Conservation (phyloP, 2,113 vertebrate genomes). For the Columba janthina region DNA sequence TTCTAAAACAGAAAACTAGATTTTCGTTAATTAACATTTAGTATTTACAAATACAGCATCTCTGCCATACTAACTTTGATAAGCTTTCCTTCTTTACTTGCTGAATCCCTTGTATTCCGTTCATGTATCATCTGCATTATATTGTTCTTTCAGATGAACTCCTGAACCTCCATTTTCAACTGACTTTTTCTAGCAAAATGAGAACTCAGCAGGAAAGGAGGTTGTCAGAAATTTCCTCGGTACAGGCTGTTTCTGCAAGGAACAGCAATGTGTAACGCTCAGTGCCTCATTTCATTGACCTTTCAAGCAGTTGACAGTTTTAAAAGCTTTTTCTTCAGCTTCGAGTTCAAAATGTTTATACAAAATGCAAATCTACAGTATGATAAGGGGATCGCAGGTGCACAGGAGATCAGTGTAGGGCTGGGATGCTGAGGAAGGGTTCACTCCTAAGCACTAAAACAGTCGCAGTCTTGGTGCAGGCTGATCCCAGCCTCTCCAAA, state of each 20-base stretch:
- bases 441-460: not conserved
- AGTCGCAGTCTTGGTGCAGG: not conserved
- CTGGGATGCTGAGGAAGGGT: not conserved
- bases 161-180: not conserved
- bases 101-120: not conserved
- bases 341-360: not conserved
- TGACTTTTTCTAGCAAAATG: not conserved
- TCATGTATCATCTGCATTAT: not conserved
- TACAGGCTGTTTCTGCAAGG: not conserved
- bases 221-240: not conserved
- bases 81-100: not conserved
- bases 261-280: not conserved
- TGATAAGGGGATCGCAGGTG: not conserved
- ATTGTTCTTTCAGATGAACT: not conserved
- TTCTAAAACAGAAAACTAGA: not conserved
- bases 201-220: not conserved
- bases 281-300: not conserved
- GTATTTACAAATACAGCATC: not conserved
- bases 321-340: not conserved
- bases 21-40: not conserved
- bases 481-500: not conserved
- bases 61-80: not conserved
- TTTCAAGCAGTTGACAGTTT: not conserved
- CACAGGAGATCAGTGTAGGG: not conserved
- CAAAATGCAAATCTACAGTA: not conserved